Percentiles rank a stretch among this genome's conserved stretches.
Conservation (phyloP, 2,113 vertebrate genomes). For the Candoia aspera region DNA sequence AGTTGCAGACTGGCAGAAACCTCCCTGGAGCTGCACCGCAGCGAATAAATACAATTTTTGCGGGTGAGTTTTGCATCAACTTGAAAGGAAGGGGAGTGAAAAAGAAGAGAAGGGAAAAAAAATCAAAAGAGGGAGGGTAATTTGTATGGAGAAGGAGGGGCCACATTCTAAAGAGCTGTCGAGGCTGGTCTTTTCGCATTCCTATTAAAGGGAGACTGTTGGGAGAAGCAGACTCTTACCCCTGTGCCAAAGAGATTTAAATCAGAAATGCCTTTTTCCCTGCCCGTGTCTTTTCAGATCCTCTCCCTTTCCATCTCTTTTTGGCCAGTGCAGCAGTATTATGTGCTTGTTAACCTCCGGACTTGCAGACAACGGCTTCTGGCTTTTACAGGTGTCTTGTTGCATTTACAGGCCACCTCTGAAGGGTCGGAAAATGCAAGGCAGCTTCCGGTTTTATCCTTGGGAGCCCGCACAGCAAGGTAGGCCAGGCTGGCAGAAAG, state of each 20-base stretch:
- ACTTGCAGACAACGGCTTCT: neutral
- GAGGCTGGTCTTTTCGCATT: conserved; percentile 67
- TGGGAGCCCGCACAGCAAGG: neutral
- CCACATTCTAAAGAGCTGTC: conserved; percentile 66
- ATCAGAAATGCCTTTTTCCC: conserved; percentile 51
- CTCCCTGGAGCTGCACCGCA: conserved; percentile 74
- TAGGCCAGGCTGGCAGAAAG: neutral
- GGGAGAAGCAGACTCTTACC: conserved; percentile 59
- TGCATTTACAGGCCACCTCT: neutral
- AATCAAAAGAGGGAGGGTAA: neutral
- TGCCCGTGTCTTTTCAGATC: conserved; percentile 17
- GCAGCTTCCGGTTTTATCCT: neutral
- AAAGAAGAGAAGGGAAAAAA: conserved; percentile 38
- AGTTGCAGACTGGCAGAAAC: conserved; percentile 69
- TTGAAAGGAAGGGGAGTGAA: conserved; percentile 41
- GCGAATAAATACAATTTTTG: conserved; percentile 75
- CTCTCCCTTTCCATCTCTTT: conserved; percentile 35
- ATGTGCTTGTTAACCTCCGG: neutral
- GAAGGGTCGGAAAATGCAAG: neutral
- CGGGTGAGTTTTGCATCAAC: conserved; percentile 35
- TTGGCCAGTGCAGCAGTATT: neutral
- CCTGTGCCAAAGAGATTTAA: conserved; percentile 65
- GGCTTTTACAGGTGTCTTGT: neutral
- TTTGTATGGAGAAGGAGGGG: conserved; percentile 52
- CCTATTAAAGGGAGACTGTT: conserved; percentile 62